These are phyloP conservation scores for Intellagama lesueurii DNA, from an alignment of 2,797 vertebrate species.

Conservation along the genomic window DNA sequence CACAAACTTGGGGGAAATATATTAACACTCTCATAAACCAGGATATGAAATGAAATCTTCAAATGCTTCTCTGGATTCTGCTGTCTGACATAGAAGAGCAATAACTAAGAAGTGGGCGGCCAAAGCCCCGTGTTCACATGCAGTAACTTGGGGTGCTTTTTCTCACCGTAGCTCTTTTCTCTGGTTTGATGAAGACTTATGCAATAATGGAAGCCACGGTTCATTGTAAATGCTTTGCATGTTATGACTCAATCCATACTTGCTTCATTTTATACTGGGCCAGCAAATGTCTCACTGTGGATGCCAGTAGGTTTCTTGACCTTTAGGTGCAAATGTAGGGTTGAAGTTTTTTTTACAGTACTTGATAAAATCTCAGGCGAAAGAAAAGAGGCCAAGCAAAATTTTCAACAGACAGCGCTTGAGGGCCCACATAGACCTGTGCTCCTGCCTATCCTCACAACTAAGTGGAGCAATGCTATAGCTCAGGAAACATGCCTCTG, in stretches of 20 bases:
- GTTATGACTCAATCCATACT: no score
- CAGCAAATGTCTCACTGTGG: no score
- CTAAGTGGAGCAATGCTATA: background rate
- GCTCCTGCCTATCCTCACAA: background rate
- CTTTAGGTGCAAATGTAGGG: no score
- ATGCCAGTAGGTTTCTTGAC: no score
- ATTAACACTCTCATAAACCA: background rate
- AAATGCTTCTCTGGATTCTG: background rate
- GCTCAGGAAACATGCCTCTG: background rate
- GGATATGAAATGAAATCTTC: background rate
- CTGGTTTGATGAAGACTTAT: no score
- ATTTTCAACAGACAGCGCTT: background rate
- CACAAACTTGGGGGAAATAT: background rate
- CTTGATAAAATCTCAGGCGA: background rate
- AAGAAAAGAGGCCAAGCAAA: background rate
- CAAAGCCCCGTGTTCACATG: no score
- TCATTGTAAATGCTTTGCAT: no score
- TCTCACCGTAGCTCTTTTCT: background rate
- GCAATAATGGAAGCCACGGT: no score
- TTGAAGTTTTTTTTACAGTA: background rate
- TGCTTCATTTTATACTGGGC: no score
- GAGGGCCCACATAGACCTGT: background rate
- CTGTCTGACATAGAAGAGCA: background rate
- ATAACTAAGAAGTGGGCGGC: background rate
- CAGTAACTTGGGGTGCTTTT: background rate